phyloP scores from a whole-genome alignment of 2,113 vertebrate genomes.

The Psilopsiagon aymara region DNA sequence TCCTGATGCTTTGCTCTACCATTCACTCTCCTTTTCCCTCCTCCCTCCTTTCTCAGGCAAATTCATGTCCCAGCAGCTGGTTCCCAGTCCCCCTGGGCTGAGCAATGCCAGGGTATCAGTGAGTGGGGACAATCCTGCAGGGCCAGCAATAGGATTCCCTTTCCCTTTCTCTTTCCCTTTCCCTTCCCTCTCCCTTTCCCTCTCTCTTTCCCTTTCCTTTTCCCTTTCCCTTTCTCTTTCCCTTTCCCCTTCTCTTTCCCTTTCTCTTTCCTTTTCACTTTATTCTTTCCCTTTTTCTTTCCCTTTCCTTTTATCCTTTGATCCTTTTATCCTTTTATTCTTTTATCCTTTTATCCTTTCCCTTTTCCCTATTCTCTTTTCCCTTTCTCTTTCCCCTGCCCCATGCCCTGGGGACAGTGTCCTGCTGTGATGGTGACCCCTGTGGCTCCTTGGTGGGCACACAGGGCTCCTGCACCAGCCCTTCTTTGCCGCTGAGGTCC shows the following conservation, averaged over 20 bases:
- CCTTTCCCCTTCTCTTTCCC: too few species aligned
- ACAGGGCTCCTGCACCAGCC: neutral
- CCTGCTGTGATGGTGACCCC: rapidly evolving
- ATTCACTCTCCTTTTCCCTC: rapidly evolving
- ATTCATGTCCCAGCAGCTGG: neutral
- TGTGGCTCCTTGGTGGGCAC: neutral
- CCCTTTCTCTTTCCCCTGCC: neutral
- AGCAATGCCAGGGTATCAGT: rapidly evolving
- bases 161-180: neutral
- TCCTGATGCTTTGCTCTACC: neutral
- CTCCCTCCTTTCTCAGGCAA: neutral
- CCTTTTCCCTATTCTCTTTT: neutral
- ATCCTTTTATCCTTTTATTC: too few species aligned
- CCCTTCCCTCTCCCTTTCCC: neutral
- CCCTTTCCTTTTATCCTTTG: neutral
- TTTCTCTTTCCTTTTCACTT: too few species aligned
- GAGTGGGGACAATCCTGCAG: rapidly evolving
- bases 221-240: too few species aligned
- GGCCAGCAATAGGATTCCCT: neutral
- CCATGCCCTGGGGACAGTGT: neutral
- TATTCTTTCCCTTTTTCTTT: neutral
- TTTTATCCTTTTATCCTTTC: neutral
- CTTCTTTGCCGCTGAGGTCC: too few species aligned
- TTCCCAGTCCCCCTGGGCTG: too few species aligned
- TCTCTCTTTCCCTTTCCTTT: too few species aligned